These are phyloP conservation scores for Electrophaes corylata DNA, from an alignment of 2,888 invertebrate species.

Conservation along the genomic window DNA sequence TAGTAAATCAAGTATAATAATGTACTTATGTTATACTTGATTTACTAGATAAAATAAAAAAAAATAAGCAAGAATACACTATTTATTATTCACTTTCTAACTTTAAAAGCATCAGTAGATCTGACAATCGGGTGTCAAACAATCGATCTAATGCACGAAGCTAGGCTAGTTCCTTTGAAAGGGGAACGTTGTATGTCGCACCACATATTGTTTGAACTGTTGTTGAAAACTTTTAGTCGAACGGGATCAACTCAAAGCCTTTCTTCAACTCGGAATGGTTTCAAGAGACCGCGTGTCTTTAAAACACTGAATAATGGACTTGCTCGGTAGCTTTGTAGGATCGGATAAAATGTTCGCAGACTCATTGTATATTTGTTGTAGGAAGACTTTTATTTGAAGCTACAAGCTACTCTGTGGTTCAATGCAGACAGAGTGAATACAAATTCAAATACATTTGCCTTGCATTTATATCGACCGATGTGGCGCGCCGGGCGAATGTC, in stretches of 20 bases:
- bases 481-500: too few species aligned
- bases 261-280: slow-evolving; percentile 59
- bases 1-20: too few species aligned
- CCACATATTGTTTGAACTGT: slow-evolving; percentile 81
- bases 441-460: slow-evolving; percentile 8
- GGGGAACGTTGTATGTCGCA: slow-evolving; percentile 74
- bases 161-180: slow-evolving; percentile 61
- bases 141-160: slow-evolving; percentile 59
- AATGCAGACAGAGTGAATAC: slow-evolving; percentile 7
- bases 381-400: slow-evolving; percentile 16
- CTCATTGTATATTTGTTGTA: slow-evolving; percentile 24
- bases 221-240: slow-evolving; percentile 80
- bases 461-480: background rate
- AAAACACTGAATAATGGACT: slow-evolving; percentile 69
- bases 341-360: slow-evolving; percentile 39
- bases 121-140: slow-evolving; percentile 41
- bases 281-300: slow-evolving; percentile 64
- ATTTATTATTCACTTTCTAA: background rate
- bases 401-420: too few species aligned
- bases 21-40: too few species aligned
- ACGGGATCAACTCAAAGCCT: slow-evolving; percentile 64
- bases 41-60: too few species aligned
- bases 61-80: too few species aligned
- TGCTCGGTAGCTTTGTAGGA: slow-evolving; percentile 52
- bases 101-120: background rate